Conservation (phyloP, 1,140 invertebrate genomes). For the Grapholita molesta region DNA sequence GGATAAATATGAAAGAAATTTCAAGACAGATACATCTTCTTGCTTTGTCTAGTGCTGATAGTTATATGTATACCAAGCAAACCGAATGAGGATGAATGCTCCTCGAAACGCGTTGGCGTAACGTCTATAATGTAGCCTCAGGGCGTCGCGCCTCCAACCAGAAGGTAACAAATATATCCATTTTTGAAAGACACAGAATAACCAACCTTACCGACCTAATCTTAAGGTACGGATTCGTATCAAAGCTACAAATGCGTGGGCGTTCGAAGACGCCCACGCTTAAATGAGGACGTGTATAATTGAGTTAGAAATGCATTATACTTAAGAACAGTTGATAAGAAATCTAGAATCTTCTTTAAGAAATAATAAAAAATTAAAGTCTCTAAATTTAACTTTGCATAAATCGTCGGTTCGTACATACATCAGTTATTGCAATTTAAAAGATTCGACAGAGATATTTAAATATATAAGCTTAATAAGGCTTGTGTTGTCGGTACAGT, state of each 20-base stretch:
- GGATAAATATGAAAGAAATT: too few species aligned
- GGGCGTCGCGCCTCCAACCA: not conserved
- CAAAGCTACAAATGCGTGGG: not conserved
- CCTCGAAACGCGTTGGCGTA: not conserved
- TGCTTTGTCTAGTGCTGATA: not conserved
- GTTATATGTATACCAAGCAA: not conserved
- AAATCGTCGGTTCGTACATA: too few species aligned
- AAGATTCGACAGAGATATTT: too few species aligned
- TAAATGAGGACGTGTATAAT: not conserved
- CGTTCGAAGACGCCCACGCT: not conserved
- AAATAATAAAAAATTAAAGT: too few species aligned
- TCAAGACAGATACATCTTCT: not conserved
- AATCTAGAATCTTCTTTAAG: not conserved
- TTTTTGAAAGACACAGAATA: not conserved
- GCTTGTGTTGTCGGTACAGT: too few species aligned
- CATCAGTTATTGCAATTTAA: too few species aligned
- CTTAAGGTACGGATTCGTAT: not conserved
- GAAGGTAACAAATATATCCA: not conserved
- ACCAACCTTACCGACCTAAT: not conserved
- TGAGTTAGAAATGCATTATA: not conserved
- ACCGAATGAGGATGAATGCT: not conserved
- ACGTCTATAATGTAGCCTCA: not conserved
- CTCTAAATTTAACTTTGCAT: too few species aligned
- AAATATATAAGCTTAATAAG: too few species aligned
- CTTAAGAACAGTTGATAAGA: not conserved